These are phyloP conservation scores for Celastrina argiolus DNA, from an alignment of 2,888 invertebrate genomes.

Conservation along the genomic window DNA sequence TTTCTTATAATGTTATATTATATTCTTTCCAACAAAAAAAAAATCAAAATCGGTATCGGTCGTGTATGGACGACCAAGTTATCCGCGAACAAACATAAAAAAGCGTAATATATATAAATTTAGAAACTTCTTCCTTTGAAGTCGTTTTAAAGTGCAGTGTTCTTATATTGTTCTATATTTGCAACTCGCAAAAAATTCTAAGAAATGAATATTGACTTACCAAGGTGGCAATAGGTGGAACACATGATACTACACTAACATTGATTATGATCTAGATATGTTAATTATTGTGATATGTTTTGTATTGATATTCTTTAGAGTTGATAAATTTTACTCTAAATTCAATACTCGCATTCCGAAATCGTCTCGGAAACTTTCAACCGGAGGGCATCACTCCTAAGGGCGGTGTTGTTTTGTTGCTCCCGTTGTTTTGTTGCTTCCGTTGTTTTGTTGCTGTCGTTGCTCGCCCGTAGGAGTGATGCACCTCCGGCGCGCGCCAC, in stretches of 20 bases:
- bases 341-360: conserved; percentile 29
- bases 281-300: conserved; percentile 67
- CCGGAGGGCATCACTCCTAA: conserved; percentile 71
- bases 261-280: conserved; percentile 47
- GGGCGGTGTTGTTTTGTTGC: conserved; percentile 35
- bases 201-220: conserved; percentile 19
- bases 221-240: conserved; percentile 22
- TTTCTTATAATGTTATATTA: too few species aligned
- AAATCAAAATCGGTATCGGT: too few species aligned
- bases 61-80: too few species aligned
- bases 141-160: too few species aligned
- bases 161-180: too few species aligned
- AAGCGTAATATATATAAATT: too few species aligned
- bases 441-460: conserved; percentile 30
- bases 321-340: conserved; percentile 62
- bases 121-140: too few species aligned
- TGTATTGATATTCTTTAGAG: conserved; percentile 75
- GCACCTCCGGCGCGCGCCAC: conserved; percentile 76
- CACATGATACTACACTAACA: conserved; percentile 13
- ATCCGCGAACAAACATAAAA: too few species aligned
- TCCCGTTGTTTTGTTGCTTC: conserved; percentile 34
- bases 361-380: conserved; percentile 26
- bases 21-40: too few species aligned
- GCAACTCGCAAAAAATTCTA: background rate
- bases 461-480: conserved; percentile 69